phyloP scores from a whole-genome alignment of 2,888 invertebrate genomes.

The Hecatera dysodea region DNA sequence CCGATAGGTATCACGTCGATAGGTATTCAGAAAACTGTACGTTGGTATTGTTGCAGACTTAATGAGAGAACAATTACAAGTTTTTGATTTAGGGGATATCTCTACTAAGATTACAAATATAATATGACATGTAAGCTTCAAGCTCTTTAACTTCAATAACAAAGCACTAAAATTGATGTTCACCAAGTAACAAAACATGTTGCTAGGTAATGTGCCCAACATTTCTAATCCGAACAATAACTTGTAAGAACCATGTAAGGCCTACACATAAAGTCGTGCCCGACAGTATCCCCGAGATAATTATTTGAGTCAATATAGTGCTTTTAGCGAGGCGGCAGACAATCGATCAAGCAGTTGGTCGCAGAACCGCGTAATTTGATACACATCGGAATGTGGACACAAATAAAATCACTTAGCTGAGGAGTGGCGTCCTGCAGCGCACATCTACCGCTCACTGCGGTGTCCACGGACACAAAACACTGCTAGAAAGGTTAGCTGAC shows the following conservation, averaged over 20 bases:
- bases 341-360: slow-evolving; percentile 89
- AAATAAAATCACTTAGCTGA: slow-evolving; percentile 90
- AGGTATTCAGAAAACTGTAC: too few species aligned
- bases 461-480: slow-evolving; percentile 65
- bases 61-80: too few species aligned
- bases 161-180: neutral
- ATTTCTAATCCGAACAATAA: slow-evolving; percentile 37
- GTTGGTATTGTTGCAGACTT: too few species aligned
- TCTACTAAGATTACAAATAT: too few species aligned
- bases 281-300: slow-evolving; percentile 70
- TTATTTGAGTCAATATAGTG: slow-evolving; percentile 81
- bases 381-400: slow-evolving; percentile 90
- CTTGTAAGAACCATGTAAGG: slow-evolving; percentile 50
- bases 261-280: slow-evolving; percentile 52
- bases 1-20: too few species aligned
- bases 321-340: slow-evolving; percentile 82
- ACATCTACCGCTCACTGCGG: slow-evolving; percentile 82
- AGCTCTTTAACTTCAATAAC: neutral
- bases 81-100: too few species aligned
- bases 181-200: slow-evolving; percentile 20
- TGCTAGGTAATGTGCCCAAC: neutral
- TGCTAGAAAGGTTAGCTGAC: slow-evolving; percentile 60
- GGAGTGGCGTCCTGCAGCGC: slow-evolving; percentile 88
- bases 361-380: slow-evolving; percentile 87
- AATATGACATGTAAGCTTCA: too few species aligned